Base-by-base conservation (phyloP, 2,113 vertebrate species). In the Paralichthys olivaceus region DNA sequence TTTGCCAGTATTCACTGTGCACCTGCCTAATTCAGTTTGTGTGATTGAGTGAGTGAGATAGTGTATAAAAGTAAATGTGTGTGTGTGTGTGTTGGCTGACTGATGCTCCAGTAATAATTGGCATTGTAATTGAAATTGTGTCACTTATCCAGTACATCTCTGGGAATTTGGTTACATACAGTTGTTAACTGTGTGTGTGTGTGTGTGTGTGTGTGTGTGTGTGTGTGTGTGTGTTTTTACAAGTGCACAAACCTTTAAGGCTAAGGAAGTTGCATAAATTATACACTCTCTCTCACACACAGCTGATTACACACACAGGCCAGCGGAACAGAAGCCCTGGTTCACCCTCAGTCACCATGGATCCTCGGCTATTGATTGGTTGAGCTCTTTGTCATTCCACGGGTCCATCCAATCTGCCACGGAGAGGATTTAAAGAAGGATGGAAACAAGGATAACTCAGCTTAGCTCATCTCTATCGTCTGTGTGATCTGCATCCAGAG, bases 401-500 rank as follows among this genome's bases (percentile, higher is more conserved):
- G 43, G 69, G 72, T 76, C 75, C 32, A 29, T 87, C 81, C 88
- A 87, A 81, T 84, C 77, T 76, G 69, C 75, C 71, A 75, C 11
- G 1, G 60, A 49, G 28, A 86, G 69, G 75, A 82, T 85, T 84
- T 79, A 78, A 81, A 75, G 40, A 51, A 55, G 65, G 49, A 72
- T 2, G 49, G 61, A 74, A 75, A 81, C 67, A 83, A 75, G 84
- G 82, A 82, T 86, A 81, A 75, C 80, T 89, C 79, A 73, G 80
- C 67, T 87, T 81, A 87, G 77, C 77, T 84, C 45, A 5, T 83
- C 67, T 84, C 68, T 83, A 84, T 85, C 89, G 76, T 34, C 75
- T 67, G 77, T 90, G 80, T 89, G 87, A 90, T 92, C 85, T 78
- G 81, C 79, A 81, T 89, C 87, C 89, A 90, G 73, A 84, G 79